These are phyloP conservation scores for Lysiphlebus fabarum DNA, from an alignment of 1,140 invertebrate genomes.

Conservation along the genomic window DNA sequence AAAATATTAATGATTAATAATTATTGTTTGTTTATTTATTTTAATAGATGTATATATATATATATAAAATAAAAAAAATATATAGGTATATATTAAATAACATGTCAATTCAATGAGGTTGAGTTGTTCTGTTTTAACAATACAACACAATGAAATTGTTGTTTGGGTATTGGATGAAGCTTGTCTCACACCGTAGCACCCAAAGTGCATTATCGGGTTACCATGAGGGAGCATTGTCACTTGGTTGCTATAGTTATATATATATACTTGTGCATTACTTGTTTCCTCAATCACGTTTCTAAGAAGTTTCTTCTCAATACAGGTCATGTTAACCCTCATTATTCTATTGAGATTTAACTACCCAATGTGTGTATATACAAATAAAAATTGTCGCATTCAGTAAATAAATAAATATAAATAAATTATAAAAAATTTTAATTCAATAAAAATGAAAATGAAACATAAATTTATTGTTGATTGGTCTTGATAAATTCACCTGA, in stretches of 20 bases:
- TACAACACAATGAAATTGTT: slow-evolving; percentile 3
- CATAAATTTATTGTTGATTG: neutral
- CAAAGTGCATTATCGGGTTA: slow-evolving; percentile 38
- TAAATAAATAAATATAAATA: no score
- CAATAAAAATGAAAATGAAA: no score
- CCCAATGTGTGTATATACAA: neutral
- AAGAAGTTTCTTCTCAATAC: slow-evolving; percentile 17
- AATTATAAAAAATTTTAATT: no score
- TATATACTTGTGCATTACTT: slow-evolving; percentile 28
- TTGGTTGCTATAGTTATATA: slow-evolving; percentile 27
- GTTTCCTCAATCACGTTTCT: neutral
- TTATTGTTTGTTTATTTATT: no score
- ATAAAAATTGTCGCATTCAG: neutral
- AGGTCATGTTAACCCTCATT: slow-evolving; percentile 35
- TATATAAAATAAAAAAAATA: no score
- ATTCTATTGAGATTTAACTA: slow-evolving; percentile 24
- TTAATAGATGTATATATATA: no score
- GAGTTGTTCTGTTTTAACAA: no score
- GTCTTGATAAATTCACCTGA: slow-evolving; percentile 4
- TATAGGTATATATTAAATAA: no score
- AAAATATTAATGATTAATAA: no score
- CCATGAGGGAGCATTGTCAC: slow-evolving; percentile 35
- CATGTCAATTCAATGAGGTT: no score
- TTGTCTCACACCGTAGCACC: neutral
- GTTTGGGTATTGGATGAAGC: neutral